Conservation (phyloP, 2,888 invertebrate genomes). For the Noctua janthina region DNA sequence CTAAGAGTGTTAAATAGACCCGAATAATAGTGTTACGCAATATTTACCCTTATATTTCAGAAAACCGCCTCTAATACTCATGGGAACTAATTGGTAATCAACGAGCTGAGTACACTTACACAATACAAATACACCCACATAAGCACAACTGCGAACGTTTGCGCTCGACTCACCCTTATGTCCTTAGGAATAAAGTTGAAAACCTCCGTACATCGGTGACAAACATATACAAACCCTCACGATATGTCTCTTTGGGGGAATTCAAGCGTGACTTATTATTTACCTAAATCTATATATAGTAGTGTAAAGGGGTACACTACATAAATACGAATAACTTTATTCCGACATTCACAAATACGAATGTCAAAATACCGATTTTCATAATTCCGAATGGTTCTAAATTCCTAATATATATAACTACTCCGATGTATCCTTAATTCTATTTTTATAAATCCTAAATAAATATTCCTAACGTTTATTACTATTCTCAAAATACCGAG, state of each 20-base stretch:
- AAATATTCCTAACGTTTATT: too few relatives aligned
- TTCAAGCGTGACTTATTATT: slow-evolving; percentile 16
- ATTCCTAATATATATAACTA: too few relatives aligned
- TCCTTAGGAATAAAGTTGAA: not conserved
- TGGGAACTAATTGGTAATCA: slow-evolving; percentile 34
- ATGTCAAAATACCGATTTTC: too few relatives aligned
- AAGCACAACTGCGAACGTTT: not conserved
- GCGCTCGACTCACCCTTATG: not conserved
- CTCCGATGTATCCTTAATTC: too few relatives aligned
- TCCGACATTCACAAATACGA: too few relatives aligned
- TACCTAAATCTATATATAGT: not conserved
- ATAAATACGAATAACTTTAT: too few relatives aligned
- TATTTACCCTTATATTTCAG: not conserved
- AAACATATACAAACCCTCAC: not conserved
- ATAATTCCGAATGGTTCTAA: too few relatives aligned
- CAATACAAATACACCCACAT: not conserved
- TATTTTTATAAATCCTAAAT: too few relatives aligned
- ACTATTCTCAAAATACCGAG: too few relatives aligned
- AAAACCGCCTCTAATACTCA: not conserved
- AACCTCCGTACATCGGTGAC: not conserved
- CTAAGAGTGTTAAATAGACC: not conserved
- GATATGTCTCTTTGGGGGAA: slow-evolving; percentile 1
- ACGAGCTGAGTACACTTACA: slow-evolving; percentile 28
- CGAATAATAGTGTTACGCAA: not conserved
- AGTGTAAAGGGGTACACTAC: not conserved